Conservation (phyloP, 2,113 vertebrate species). For the Silurus glanis region DNA sequence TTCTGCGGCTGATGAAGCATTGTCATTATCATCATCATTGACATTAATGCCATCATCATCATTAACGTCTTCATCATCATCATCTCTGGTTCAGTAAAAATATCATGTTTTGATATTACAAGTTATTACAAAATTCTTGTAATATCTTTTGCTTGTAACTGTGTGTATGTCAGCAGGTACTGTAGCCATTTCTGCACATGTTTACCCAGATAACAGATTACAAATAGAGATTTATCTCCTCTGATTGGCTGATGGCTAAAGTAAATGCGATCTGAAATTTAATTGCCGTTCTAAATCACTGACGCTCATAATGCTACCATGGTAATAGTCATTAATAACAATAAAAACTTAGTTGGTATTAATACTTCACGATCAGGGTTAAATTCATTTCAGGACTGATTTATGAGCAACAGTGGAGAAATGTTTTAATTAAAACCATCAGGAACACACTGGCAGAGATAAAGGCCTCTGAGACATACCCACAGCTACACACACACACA, state of each 20-base stretch:
- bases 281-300: neutral
- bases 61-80: too few species aligned
- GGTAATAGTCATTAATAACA: neutral
- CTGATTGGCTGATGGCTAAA: neutral
- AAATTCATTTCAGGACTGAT: constrained; percentile 7
- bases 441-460: neutral
- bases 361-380: neutral
- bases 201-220: neutral
- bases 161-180: too few species aligned
- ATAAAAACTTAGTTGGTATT: neutral
- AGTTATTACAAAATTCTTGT: too few species aligned
- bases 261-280: neutral
- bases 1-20: neutral
- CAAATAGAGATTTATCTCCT: neutral
- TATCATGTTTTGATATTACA: too few species aligned
- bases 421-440: neutral
- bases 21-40: too few species aligned
- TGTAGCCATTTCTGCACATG: too few species aligned
- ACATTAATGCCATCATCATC: too few species aligned
- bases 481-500: neutral
- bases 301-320: neutral
- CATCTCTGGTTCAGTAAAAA: too few species aligned
- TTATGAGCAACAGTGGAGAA: neutral
- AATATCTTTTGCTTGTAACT: too few species aligned
- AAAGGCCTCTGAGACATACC: neutral